Conservation (phyloP, 2,888 invertebrate genomes). For the Chrysodeixis includens region DNA sequence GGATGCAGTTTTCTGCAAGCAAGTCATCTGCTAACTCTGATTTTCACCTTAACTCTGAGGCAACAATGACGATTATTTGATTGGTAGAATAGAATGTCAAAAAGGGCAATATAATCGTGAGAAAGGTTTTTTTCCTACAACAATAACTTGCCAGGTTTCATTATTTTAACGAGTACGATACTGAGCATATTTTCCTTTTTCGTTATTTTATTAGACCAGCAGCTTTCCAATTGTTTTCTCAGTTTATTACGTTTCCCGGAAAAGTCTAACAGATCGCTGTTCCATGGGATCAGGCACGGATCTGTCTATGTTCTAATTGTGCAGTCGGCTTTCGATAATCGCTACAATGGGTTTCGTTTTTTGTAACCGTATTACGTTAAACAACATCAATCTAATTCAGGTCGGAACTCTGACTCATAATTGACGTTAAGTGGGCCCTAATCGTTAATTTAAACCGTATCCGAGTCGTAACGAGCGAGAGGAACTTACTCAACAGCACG, state of each 20-base stretch:
- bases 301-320: neutral
- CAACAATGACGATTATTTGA: too few species aligned
- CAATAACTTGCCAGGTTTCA: too few species aligned
- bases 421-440: constrained; percentile 31
- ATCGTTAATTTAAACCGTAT: constrained; percentile 40
- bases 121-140: too few species aligned
- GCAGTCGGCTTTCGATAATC: neutral
- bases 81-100: too few species aligned
- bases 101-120: too few species aligned
- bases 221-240: too few species aligned
- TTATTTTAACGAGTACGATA: too few species aligned
- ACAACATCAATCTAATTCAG: constrained; percentile 21
- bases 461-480: constrained; percentile 39
- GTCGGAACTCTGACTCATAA: constrained; percentile 23
- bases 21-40: constrained; percentile 15
- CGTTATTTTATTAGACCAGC: too few species aligned
- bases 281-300: too few species aligned
- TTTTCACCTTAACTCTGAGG: constrained; percentile 20
- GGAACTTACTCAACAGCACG: constrained; percentile 50
- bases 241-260: too few species aligned
- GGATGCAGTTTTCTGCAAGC: constrained; percentile 48
- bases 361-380: constrained; percentile 14
- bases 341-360: neutral
- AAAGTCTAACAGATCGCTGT: too few species aligned
- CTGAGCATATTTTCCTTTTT: too few species aligned